Evolutionary conservation across 2,888 invertebrate genomes (phyloP), one percentile per base, ranked within the genome.

Genomic region (Plebejus melissa): DNA sequence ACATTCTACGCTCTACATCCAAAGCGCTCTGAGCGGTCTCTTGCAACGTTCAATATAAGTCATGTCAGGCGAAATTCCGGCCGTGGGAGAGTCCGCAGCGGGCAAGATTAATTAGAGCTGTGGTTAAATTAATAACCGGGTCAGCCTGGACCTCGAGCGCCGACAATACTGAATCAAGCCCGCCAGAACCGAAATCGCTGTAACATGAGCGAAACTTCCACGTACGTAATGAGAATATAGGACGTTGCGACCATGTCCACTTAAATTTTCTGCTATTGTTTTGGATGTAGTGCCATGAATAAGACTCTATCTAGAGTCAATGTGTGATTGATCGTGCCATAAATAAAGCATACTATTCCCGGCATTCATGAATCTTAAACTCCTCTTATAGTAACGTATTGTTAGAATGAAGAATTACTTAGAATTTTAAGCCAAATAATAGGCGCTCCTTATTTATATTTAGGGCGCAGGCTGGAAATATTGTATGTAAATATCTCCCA

Each of bases 61-160:
- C 81, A 82, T 81, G 81, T 81, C 81, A 80, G 81, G 77, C 77
- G 78, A 78, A 83, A 86, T 84, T 84, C 80, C 78, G 78, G 81
- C 81, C 88, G 88, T 89, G 88, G 84, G 90, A 88, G 88, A 88
- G 82, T 85, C 84, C 88, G 80, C 89, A 88, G 82, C 88, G 86
- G 89, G 86, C 85, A 86, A 90, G 90, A 92, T 91, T 92, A 91
- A 93, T 93, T 91, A 91, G 88, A 89, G 84, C 85, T 84, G 86
- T 81, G 89, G 89, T 88, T 88, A 89, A 89, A 91, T 91, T 91
- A 91, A 92, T 91, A 93, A 88, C 89, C 74, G 75, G 86, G 86
- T 79, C 77, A 74, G 86, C 88, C 85, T 82, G 83, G 81, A 80
- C 83, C 76, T 69, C 74, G 76, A 72, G 58, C 54, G 70, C 60